These are phyloP conservation scores for Scaptomyza tumidula DNA, from an alignment of 2,888 invertebrate genomes.

Conservation along the genomic window DNA sequence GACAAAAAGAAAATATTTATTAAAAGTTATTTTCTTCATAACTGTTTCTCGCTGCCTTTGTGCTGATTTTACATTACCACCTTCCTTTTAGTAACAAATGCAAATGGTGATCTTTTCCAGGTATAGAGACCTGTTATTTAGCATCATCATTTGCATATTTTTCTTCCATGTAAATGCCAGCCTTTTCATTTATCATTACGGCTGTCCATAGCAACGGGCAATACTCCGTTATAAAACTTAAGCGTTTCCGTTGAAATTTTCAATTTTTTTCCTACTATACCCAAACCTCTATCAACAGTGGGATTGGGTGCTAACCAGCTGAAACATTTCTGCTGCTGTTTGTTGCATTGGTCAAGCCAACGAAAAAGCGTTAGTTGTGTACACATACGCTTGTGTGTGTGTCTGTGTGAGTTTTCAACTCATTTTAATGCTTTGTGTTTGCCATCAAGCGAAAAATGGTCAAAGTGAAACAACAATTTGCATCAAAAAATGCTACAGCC, in stretches of 20 bases:
- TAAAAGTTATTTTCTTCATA: background rate
- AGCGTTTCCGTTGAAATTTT: conserved; percentile 31
- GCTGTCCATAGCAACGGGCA: conserved; percentile 3
- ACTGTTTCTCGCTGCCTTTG: background rate
- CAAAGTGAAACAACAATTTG: conserved; percentile 50
- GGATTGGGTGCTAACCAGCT: background rate
- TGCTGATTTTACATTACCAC: background rate
- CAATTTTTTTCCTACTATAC: background rate
- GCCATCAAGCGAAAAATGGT: conserved; percentile 38
- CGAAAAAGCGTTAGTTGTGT: conserved; percentile 32
- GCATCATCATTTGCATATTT: conserved; percentile 20
- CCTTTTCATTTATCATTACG: background rate
- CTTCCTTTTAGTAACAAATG: background rate
- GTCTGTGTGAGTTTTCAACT: conserved; percentile 19
- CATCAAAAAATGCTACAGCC: conserved; percentile 11
- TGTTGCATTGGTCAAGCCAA: conserved; percentile 19
- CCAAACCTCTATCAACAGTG: background rate
- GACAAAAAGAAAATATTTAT: background rate
- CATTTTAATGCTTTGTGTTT: conserved; percentile 59
- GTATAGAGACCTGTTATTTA: background rate
- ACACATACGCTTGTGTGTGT: conserved; percentile 4
- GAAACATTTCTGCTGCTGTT: conserved; percentile 22
- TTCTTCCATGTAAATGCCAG: conserved; percentile 9
- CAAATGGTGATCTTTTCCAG: background rate
- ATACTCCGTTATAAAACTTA: conserved; percentile 37